These are phyloP conservation scores for Jordanella pulchra DNA, from an alignment of 2,797 vertebrate genomes.

Conservation along the genomic window DNA sequence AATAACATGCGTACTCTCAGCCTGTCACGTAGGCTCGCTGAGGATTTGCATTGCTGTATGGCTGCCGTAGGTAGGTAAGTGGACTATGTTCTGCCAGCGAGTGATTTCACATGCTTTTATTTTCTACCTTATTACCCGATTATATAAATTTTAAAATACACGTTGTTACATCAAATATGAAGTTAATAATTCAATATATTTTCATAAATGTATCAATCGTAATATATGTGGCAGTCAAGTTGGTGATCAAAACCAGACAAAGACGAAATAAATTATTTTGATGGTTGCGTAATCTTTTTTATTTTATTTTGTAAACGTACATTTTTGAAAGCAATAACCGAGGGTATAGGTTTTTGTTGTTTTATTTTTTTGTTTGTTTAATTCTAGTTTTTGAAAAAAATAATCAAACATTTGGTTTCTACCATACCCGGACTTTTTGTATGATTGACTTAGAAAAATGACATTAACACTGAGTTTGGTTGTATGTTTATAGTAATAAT, in stretches of 20 bases:
- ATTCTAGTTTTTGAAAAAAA: not conserved
- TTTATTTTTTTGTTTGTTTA: not conserved
- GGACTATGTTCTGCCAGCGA: not conserved
- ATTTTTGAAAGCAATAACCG: not conserved
- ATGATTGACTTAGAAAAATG: not conserved
- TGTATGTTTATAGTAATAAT: not conserved
- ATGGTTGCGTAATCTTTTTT: not conserved
- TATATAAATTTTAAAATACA: not conserved
- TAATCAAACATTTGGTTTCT: constrained; percentile 8
- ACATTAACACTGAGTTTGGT: not conserved
- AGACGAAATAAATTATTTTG: constrained; percentile 1
- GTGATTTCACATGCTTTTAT: not conserved
- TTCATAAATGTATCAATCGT: not conserved
- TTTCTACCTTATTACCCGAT: not conserved
- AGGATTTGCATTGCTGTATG: constrained; percentile 52
- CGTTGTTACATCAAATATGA: not conserved
- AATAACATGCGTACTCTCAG: constrained; percentile 72
- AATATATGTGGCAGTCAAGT: constrained; percentile 13
- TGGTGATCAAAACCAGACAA: constrained; percentile 26
- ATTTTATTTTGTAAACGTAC: no score
- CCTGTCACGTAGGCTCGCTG: constrained; percentile 74
- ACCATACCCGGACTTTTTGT: not conserved
- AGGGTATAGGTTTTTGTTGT: no score
- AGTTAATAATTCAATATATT: no score
- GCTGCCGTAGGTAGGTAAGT: constrained; percentile 56